phyloP scores from a whole-genome alignment of 2,797 vertebrate species.

The Potorous gilbertii region DNA sequence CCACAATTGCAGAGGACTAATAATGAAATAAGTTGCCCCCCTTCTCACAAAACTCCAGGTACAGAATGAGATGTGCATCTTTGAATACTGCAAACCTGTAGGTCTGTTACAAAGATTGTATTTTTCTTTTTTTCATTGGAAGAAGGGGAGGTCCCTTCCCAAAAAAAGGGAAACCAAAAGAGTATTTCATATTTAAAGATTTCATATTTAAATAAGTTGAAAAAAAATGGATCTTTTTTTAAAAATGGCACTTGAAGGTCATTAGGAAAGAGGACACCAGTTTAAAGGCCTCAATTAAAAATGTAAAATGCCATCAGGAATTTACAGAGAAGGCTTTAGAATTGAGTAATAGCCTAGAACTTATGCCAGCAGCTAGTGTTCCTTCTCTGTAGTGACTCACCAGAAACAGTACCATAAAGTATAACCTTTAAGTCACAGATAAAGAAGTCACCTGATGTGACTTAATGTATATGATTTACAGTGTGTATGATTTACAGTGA shows the following conservation, averaged over 20 bases:
- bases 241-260: constrained; percentile 10
- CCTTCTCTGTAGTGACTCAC: neutral
- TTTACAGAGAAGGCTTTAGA: constrained; percentile 13
- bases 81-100: neutral
- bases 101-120: neutral
- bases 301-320: neutral
- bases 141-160: neutral
- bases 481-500: neutral
- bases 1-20: neutral
- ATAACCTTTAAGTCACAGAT: neutral
- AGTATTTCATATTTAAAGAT: neutral
- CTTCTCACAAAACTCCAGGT: neutral
- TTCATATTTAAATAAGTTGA: neutral
- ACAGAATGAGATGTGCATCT: neutral
- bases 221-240: neutral
- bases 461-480: neutral
- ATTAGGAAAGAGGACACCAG: neutral
- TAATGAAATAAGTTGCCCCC: neutral
- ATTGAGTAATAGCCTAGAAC: neutral
- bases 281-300: constrained; percentile 13
- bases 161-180: neutral
- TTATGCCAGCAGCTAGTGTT: neutral
- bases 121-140: neutral
- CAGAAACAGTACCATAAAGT: neutral
- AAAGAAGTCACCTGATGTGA: neutral